Evolutionary conservation across 2,113 vertebrate species (phyloP).

Genomic region (Cyrtonyx montezumae): DNA sequence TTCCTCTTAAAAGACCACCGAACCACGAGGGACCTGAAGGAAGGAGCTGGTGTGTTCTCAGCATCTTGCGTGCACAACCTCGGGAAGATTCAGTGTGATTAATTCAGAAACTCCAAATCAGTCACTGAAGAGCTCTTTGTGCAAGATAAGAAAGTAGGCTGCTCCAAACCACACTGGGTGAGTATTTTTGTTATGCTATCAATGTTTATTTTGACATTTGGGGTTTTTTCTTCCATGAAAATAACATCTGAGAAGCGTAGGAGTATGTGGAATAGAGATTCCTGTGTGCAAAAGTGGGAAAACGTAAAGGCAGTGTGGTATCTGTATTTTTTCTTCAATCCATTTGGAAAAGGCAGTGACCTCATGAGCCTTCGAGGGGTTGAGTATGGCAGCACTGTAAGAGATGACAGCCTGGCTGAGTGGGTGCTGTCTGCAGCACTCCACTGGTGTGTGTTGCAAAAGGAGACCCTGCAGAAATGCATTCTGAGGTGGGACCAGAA

Average conservation of each 20-base stretch:
- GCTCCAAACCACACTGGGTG: neutral
- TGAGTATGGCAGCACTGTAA: neutral
- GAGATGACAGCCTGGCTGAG: neutral
- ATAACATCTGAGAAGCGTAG: neutral
- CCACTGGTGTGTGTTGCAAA: rapidly evolving
- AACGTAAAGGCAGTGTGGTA: rapidly evolving
- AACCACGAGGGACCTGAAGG: neutral
- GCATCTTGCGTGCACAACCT: rapidly evolving
- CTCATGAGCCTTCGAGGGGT: neutral
- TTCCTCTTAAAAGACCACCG: neutral
- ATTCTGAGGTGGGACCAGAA: neutral
- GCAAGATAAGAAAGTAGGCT: neutral
- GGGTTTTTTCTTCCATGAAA: neutral
- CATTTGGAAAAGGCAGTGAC: neutral
- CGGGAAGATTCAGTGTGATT: neutral
- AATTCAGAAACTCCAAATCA: neutral
- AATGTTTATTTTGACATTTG: neutral
- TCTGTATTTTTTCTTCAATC: rapidly evolving
- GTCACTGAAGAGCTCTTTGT: rapidly evolving
- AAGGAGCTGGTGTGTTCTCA: neutral
- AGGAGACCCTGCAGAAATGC: neutral
- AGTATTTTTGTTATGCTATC: neutral
- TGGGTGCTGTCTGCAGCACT: slow-evolving; percentile 11
- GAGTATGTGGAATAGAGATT: neutral
- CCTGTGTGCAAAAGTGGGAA: rapidly evolving